Percentiles rank a stretch among this genome's conserved stretches.
phyloP scores from a whole-genome alignment of 2,113 vertebrate species.

The Vireo altiloquus region DNA sequence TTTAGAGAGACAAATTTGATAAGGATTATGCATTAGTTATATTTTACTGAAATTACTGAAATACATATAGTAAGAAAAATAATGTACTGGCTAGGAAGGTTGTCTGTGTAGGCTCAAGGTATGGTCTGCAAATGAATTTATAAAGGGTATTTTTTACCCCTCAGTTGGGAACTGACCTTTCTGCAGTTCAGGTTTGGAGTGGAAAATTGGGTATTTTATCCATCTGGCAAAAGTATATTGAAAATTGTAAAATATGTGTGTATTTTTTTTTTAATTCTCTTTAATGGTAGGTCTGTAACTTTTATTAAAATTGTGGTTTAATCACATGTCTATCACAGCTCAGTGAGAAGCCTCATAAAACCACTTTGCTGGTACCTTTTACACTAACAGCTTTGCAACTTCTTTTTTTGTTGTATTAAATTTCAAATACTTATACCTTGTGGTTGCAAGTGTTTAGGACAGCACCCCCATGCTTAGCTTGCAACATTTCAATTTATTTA shows the following conservation, averaged over 20 bases:
- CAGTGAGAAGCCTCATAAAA: slow-evolving; percentile 55
- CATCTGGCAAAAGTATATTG: background rate
- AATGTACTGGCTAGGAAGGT: background rate
- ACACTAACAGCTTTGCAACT: slow-evolving; percentile 1
- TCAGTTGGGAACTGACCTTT: background rate
- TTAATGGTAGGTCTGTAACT: background rate
- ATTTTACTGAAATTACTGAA: background rate
- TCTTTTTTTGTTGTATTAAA: slow-evolving; percentile 29
- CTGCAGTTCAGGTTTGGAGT: background rate
- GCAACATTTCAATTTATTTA: slow-evolving; percentile 67
- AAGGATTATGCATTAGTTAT: background rate
- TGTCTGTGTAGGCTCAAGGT: background rate
- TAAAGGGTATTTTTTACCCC: background rate
- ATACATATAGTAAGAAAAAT: background rate
- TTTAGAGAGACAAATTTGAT: background rate
- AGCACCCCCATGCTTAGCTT: slow-evolving; percentile 72
- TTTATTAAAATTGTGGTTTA: slow-evolving; percentile 56
- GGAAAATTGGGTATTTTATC: background rate
- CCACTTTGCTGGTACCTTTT: slow-evolving; percentile 49
- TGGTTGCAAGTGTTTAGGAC: slow-evolving; percentile 68
- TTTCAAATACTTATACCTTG: slow-evolving; percentile 30
- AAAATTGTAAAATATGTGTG: background rate
- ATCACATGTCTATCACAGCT: slow-evolving; percentile 30
- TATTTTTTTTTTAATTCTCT: background rate
- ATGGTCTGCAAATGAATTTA: background rate